phyloP scores from a whole-genome alignment of 2,888 invertebrate species.

The Muschampia plurimacula region DNA sequence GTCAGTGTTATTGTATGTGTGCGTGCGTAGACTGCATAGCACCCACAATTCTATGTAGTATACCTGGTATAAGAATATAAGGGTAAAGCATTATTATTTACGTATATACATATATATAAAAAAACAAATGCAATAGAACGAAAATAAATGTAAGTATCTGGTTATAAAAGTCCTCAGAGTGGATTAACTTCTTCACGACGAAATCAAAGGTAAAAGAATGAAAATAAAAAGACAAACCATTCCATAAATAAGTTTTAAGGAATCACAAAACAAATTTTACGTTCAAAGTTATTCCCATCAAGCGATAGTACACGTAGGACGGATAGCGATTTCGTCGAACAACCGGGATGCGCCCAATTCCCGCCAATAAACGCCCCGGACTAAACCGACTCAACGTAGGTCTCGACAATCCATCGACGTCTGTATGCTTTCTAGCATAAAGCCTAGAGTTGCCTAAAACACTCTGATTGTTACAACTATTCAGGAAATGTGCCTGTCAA shows the following conservation, averaged over 20 bases:
- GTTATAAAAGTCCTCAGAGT: background rate
- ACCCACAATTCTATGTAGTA: background rate
- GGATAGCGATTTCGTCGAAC: slow-evolving; percentile 81
- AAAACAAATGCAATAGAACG: background rate
- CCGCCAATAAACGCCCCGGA: slow-evolving; percentile 82
- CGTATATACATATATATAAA: background rate
- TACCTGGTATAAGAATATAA: background rate
- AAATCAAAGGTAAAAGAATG: slow-evolving; percentile 6
- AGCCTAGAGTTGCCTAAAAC: slow-evolving; percentile 66
- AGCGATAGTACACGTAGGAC: slow-evolving; percentile 74
- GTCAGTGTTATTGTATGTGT: no score
- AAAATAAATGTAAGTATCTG: background rate
- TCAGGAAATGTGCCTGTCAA: slow-evolving; percentile 61
- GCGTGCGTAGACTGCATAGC: no score
- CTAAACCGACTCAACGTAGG: slow-evolving; percentile 65
- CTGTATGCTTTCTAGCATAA: slow-evolving; percentile 63
- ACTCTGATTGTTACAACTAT: slow-evolving; percentile 58
- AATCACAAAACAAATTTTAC: slow-evolving; percentile 29
- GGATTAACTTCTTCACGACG: background rate
- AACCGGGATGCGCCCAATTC: slow-evolving; percentile 85
- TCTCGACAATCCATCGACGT: slow-evolving; percentile 64
- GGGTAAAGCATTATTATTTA: background rate
- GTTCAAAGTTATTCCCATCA: slow-evolving; percentile 69
- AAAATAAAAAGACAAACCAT: slow-evolving; percentile 2
- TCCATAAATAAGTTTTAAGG: slow-evolving; percentile 14